A percentile compares a stretch with the other conserved stretches of the same genome.
Conservation (phyloP, 1,140 invertebrate species). For the Octopus sinensis region DNA sequence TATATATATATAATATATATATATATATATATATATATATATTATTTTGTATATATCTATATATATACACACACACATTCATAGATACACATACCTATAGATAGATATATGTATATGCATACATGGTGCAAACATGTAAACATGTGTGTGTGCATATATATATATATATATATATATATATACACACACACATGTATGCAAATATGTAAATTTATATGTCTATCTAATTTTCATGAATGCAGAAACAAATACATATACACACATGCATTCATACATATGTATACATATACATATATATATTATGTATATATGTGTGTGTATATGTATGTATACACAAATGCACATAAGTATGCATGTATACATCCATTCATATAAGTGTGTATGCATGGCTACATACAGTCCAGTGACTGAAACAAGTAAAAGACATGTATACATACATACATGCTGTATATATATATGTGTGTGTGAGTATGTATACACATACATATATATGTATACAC, state of each 20-base stretch:
- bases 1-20: neutral
- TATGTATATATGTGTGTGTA: neutral
- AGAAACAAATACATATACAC: neutral
- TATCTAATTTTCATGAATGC: neutral
- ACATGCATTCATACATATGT: neutral
- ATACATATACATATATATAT: neutral
- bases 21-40: neutral
- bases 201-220: neutral
- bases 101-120: neutral
- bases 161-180: neutral
- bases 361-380: neutral
- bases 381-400: neutral
- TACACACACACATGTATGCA: neutral
- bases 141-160: neutral
- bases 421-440: neutral
- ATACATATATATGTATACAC: constrained; percentile 9
- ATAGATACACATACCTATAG: neutral
- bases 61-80: neutral
- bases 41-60: neutral
- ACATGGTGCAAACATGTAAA: neutral
- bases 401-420: neutral
- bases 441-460: neutral
- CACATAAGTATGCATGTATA: neutral
- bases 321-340: neutral
- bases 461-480: neutral